Evolutionary conservation across 2,113 vertebrate species (phyloP).

Genomic region (Cettia cetti): DNA sequence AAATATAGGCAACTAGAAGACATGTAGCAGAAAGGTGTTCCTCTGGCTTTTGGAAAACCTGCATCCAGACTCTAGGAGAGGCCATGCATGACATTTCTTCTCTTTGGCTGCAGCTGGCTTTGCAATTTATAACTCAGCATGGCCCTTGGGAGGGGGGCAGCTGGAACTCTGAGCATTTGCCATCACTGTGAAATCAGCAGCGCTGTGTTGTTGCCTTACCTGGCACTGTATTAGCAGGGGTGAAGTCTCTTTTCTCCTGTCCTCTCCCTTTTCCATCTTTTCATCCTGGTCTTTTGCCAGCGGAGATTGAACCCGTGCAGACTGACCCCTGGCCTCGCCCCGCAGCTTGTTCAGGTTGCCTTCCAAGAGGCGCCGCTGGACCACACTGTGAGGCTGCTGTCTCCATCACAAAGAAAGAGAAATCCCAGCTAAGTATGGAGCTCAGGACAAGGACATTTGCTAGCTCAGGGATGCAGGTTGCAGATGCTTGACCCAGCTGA

Average conservation of each 20-base stretch:
- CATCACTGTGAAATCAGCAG: neutral
- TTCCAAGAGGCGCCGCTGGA: conserved; percentile 88
- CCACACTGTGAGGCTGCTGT: conserved; percentile 90
- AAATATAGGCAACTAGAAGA: neutral
- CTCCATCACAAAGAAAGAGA: conserved; percentile 49
- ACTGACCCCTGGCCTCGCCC: conserved; percentile 66
- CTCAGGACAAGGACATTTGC: neutral
- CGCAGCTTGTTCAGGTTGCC: conserved; percentile 80
- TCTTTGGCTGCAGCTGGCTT: neutral
- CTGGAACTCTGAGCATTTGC: neutral
- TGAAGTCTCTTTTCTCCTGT: conserved; percentile 74
- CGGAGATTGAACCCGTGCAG: conserved; percentile 70
- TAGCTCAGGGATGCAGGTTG: neutral
- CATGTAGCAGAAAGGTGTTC: neutral
- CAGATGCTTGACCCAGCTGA: neutral
- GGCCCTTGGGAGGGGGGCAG: neutral
- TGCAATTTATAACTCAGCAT: neutral
- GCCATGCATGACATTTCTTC: neutral
- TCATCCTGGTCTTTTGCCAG: conserved; percentile 72
- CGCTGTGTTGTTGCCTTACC: conserved; percentile 68
- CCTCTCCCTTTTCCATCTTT: conserved; percentile 66
- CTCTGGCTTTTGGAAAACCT: neutral
- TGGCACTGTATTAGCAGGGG: conserved; percentile 84
- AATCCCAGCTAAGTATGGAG: neutral
- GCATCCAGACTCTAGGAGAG: neutral